Conservation (phyloP, 2,888 invertebrate species). For the Eurytoma californica region DNA sequence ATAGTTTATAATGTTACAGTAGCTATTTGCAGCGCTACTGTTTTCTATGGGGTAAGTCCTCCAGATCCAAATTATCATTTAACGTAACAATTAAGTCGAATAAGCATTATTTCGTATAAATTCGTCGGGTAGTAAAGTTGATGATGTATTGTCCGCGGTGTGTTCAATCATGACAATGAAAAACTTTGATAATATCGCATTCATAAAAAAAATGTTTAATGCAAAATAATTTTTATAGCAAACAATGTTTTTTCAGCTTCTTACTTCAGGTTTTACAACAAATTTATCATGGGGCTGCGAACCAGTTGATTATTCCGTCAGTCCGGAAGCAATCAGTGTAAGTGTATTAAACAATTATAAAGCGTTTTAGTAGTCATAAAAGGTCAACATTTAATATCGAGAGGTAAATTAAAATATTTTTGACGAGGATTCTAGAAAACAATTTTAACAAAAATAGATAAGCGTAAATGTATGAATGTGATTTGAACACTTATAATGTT, state of each 20-base stretch:
- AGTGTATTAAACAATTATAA: constrained; percentile 60
- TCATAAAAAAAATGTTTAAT: too few relatives aligned
- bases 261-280: constrained; percentile 82
- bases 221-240: too few relatives aligned
- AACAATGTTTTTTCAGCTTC: constrained; percentile 74
- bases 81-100: not conserved
- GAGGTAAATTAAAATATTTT: too few relatives aligned
- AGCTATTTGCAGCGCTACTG: constrained; percentile 81
- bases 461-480: too few relatives aligned
- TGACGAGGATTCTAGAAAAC: too few relatives aligned
- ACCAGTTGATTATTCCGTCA: constrained; percentile 82
- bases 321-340: constrained; percentile 80
- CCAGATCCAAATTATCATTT: not conserved
- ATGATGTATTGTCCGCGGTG: not conserved
- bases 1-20: constrained; percentile 68
- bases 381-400: too few relatives aligned
- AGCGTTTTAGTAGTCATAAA: too few relatives aligned
- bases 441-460: too few relatives aligned
- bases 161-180: not conserved
- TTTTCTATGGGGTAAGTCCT: constrained; percentile 82
- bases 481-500: too few relatives aligned
- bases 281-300: constrained; percentile 81
- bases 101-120: too few relatives aligned
- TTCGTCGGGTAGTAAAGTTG: not conserved
- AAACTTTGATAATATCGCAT: not conserved